Base-by-base conservation (phyloP, 1,140 invertebrate genomes). In the Drosophila ohnishii region DNA sequence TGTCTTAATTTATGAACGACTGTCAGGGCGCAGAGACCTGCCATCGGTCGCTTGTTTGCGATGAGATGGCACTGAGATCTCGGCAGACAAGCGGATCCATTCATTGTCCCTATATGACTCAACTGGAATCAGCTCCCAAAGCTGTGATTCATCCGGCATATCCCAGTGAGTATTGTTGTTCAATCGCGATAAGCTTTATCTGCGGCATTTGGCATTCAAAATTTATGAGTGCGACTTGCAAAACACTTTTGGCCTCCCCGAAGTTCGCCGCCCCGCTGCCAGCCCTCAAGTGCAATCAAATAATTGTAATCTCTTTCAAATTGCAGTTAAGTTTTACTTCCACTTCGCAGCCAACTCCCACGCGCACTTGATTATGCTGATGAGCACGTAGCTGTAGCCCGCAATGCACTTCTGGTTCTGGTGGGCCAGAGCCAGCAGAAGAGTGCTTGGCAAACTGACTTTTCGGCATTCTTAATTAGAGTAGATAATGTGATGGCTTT, bases 1-100 rank as follows among this genome's bases (percentile, higher is more conserved):
- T 89, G 84, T 88, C 84, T 87, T 88, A 87, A 87, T 87, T 87
- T 88, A 87, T 87, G 84, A 87, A 72, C 69, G 74, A 63, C 81
- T 85, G 80, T 84, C 80, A 77, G 58, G 40, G 55, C 66, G 50
- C 56, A 45, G 69, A 56, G 62, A 56, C 71, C 55, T 69, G 44
- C 74, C 50, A 66, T 50, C 73, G 45, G 64, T 70, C 32, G 51
- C 11, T 76, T 73, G 55, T 66, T 56, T 65, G 45, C 50, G 47
- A 53, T 78, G 63, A 59, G 59, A 62, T 62, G 39, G 37, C 44
- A 37, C 40, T 34, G 30, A 55, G 50, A 73, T 56, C 50, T 61
- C 35, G 19, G 4, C 47, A 66, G 61, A 73, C 61, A 73, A 66
- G 61, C 44, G 53, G 37, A 75, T 70, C 73, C 78, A 80, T 65